These are phyloP conservation scores for Cheilosia variabilis DNA, from an alignment of 2,888 invertebrate species.

Conservation along the genomic window DNA sequence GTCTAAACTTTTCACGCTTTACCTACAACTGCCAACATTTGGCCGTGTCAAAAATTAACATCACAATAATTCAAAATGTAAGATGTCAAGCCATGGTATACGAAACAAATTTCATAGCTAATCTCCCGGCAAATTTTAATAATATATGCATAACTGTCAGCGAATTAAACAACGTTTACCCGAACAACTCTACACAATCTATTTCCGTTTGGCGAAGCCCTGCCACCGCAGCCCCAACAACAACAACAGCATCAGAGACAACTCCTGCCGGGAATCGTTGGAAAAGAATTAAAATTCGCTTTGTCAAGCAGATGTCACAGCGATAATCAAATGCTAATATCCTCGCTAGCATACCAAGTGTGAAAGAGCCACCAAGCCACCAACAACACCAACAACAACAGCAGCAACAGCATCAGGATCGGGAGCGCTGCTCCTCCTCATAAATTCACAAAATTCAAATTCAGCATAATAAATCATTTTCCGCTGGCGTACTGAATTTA, in stretches of 20 bases:
- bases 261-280: slow-evolving; percentile 45
- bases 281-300: slow-evolving; percentile 74
- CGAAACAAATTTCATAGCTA: slow-evolving; percentile 62
- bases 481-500: slow-evolving; percentile 70
- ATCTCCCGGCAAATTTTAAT: slow-evolving; percentile 53
- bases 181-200: slow-evolving; percentile 57
- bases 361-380: slow-evolving; percentile 38
- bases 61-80: background rate
- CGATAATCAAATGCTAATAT: slow-evolving; percentile 76
- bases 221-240: background rate
- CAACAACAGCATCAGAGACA: background rate
- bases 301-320: slow-evolving; percentile 74
- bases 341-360: slow-evolving; percentile 59
- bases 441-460: slow-evolving; percentile 75
- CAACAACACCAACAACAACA: background rate
- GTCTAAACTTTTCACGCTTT: background rate
- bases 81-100: background rate
- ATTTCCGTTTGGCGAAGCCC: slow-evolving; percentile 56
- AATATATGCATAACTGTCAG: slow-evolving; percentile 69
- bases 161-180: slow-evolving; percentile 70
- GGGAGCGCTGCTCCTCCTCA: slow-evolving; percentile 57
- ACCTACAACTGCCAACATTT: background rate
- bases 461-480: slow-evolving; percentile 74
- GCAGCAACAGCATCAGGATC: slow-evolving; percentile 26
- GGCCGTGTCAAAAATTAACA: slow-evolving; percentile 12